Percentiles rank a stretch among this genome's conserved stretches.
These are phyloP conservation scores for Drosophila quasianomalipes DNA, from an alignment of 2,888 invertebrate genomes.

Conservation along the genomic window DNA sequence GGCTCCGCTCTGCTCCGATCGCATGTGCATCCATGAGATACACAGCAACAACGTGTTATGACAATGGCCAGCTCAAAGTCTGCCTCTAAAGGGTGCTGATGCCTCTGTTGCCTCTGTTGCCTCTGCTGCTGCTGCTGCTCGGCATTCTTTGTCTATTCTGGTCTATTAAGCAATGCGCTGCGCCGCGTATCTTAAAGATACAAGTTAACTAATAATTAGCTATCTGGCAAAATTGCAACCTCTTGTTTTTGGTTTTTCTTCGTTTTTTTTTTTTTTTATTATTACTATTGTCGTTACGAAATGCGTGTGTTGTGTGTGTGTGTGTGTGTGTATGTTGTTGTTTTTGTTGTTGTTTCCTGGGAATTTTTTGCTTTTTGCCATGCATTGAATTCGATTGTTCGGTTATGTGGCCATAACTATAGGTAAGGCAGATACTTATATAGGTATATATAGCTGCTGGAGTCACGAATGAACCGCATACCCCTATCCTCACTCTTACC, in stretches of 20 bases:
- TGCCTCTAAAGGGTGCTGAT: not conserved
- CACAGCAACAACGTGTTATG: constrained; percentile 68
- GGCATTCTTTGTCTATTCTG: constrained; percentile 61
- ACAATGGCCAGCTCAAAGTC: constrained; percentile 59
- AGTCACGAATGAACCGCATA: constrained; percentile 28
- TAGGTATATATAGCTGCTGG: constrained; percentile 3
- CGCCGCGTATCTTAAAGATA: constrained; percentile 75
- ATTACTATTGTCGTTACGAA: constrained; percentile 61
- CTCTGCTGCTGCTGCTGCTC: not conserved
- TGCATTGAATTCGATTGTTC: constrained; percentile 71
- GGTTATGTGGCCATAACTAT: constrained; percentile 35
- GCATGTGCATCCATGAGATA: constrained; percentile 70
- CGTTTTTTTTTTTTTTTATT: not conserved
- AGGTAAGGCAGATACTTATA: constrained; percentile 12
- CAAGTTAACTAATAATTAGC: constrained; percentile 81
- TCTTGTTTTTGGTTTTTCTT: constrained; percentile 24
- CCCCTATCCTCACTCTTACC: not conserved
- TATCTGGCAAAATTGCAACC: constrained; percentile 70
- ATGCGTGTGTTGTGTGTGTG: constrained; percentile 46
- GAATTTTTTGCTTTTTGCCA: constrained; percentile 40
- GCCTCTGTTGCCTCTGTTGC: not conserved
- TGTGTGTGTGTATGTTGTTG: constrained; percentile 9
- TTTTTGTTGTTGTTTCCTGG: constrained; percentile 48
- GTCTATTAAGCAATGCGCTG: constrained; percentile 75
- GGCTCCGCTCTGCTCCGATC: constrained; percentile 31